phyloP scores from a whole-genome alignment of 2,113 vertebrate species.

The Coryphaenoides rupestris region DNA sequence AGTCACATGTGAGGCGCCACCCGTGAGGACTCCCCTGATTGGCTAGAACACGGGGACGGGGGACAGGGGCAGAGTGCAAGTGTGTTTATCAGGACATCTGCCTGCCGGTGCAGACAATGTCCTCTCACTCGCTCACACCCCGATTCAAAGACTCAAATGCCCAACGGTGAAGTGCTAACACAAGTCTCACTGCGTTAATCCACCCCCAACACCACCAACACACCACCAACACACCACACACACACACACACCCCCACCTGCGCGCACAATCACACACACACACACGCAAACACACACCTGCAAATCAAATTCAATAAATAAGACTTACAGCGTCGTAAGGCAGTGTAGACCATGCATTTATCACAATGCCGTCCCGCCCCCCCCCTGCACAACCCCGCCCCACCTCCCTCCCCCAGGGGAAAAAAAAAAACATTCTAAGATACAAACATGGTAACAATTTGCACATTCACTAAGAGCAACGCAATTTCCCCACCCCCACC shows the following conservation, averaged over 20 bases:
- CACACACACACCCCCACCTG: slow-evolving; percentile 5
- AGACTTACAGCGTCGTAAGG: slow-evolving; percentile 88
- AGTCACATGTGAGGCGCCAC: background rate
- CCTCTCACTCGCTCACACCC: slow-evolving; percentile 45
- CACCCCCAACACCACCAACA: too few relatives aligned
- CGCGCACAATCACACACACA: background rate
- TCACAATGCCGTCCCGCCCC: too few relatives aligned
- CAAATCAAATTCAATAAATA: slow-evolving; percentile 87
- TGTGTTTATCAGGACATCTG: background rate
- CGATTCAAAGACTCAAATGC: slow-evolving; percentile 36
- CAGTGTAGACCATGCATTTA: slow-evolving; percentile 86
- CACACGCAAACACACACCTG: slow-evolving; percentile 56
- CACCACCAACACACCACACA: slow-evolving; percentile 11
- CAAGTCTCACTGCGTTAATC: slow-evolving; percentile 38
- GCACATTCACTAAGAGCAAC: slow-evolving; percentile 85
- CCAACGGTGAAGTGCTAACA: slow-evolving; percentile 62
- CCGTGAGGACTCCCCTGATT: background rate
- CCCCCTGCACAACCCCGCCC: too few relatives aligned
- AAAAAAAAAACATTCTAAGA: slow-evolving; percentile 52
- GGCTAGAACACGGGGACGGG: background rate
- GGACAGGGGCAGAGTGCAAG: background rate
- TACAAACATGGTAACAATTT: slow-evolving; percentile 75
- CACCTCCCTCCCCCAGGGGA: slow-evolving; percentile 44
- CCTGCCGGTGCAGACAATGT: background rate
- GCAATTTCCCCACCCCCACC: slow-evolving; percentile 56